Conservation (phyloP, 2,888 invertebrate genomes). For the Amaurobius ferox region DNA sequence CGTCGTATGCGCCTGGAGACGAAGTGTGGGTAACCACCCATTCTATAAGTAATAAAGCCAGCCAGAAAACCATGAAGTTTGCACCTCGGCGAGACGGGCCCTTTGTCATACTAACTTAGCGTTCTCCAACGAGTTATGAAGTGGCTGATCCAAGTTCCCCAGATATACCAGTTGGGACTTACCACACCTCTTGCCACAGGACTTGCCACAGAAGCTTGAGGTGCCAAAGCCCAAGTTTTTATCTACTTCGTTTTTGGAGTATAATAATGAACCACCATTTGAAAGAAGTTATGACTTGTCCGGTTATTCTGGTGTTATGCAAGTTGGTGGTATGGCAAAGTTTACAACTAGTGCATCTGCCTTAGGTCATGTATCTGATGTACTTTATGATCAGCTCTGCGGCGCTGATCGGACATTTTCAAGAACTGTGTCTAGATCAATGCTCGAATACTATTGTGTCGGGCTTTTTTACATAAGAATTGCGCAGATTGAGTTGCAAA, state of each 20-base stretch:
- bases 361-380: not conserved
- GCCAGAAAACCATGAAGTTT: no score
- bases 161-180: no score
- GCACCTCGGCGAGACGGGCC: no score
- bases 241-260: not conserved
- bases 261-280: not conserved
- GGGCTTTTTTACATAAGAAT: not conserved
- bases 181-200: no score
- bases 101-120: no score
- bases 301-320: not conserved
- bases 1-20: no score
- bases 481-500: not conserved
- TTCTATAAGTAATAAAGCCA: no score
- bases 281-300: not conserved
- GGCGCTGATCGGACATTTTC: not conserved
- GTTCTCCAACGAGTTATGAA: no score
- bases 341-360: not conserved
- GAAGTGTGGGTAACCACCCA: no score
- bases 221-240: not conserved
- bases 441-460: not conserved
- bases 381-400: not conserved
- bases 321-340: constrained; percentile 1
- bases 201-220: not conserved
- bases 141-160: no score
- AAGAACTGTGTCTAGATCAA: not conserved